These are phyloP conservation scores for Oikopleura albicans DNA, from an alignment of 23 tunicate species.

Conservation along the genomic window DNA sequence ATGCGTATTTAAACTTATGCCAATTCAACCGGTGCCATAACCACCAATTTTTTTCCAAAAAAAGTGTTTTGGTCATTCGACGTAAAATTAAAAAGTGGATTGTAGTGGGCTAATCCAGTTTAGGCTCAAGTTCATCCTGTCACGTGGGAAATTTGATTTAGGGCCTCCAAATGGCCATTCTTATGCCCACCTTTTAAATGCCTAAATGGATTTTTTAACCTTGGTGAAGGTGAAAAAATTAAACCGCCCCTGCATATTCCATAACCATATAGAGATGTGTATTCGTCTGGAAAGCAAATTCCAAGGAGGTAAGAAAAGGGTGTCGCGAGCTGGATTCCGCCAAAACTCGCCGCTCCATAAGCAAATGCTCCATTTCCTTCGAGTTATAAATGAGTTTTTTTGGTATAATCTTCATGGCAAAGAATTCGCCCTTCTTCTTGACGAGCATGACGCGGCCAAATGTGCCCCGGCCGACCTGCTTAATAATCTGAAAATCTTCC, in stretches of 20 bases:
- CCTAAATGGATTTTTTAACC: no score
- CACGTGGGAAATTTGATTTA: no score
- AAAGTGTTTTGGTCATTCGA: no score
- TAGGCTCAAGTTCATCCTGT: no score
- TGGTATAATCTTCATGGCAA: neutral
- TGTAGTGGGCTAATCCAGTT: no score
- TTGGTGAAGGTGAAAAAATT: no score
- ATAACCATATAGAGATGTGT: neutral
- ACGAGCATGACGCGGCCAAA: neutral
- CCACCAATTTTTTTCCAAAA: no score
- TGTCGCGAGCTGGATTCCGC: neutral
- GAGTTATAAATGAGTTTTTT: neutral
- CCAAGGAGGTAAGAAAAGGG: neutral
- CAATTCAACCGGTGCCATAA: no score
- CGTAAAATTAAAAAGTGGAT: no score
- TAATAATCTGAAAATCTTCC: neutral
- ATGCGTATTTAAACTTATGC: no score
- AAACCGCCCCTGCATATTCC: neutral
- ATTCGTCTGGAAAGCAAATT: neutral
- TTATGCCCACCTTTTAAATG: no score
- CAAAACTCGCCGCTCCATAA: neutral
- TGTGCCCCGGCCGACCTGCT: neutral
- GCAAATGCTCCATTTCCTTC: neutral
- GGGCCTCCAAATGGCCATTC: no score
- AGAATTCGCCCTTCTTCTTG: neutral